A percentile compares a stretch with the other conserved stretches of the same genome.
phyloP scores from a whole-genome alignment of 2,888 invertebrate species.

The Gymnosoma rotundatum region DNA sequence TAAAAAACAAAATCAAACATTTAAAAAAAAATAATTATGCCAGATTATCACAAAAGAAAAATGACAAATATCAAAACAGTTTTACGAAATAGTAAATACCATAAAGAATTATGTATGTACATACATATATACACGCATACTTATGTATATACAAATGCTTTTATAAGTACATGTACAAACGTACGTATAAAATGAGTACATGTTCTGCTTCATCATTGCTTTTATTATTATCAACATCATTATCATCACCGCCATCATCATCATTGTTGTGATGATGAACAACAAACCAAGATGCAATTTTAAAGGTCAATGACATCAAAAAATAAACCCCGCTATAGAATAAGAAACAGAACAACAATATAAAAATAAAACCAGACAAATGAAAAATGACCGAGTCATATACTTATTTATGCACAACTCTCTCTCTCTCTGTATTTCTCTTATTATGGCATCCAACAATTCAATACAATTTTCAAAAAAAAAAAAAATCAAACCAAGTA shows the following conservation, averaged over 20 bases:
- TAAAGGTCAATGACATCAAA: slow-evolving; percentile 73
- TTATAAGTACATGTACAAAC: not conserved
- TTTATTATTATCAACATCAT: slow-evolving; percentile 23
- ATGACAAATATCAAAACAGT: not conserved
- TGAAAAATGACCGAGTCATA: slow-evolving; percentile 30
- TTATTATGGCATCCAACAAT: slow-evolving; percentile 1
- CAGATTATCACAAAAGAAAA: not conserved
- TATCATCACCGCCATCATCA: slow-evolving; percentile 40
- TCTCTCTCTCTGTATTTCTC: not conserved
- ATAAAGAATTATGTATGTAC: no score
- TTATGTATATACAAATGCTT: not conserved
- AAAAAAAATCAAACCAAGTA: slow-evolving; percentile 6
- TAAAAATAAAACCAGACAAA: slow-evolving; percentile 24
- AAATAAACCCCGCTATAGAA: slow-evolving; percentile 68
- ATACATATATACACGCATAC: not conserved
- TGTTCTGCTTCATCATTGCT: slow-evolving; percentile 35
- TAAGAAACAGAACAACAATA: slow-evolving; percentile 60
- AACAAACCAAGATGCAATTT: slow-evolving; percentile 71
- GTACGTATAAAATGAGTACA: not conserved
- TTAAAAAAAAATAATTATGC: not conserved
- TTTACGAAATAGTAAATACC: not conserved
- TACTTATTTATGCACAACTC: slow-evolving; percentile 1
- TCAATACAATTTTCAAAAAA: not conserved
- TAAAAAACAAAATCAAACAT: not conserved
- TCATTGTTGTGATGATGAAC: slow-evolving; percentile 32